phyloP scores from a whole-genome alignment of 2,888 invertebrate species.

The Tortricodes alternella region DNA sequence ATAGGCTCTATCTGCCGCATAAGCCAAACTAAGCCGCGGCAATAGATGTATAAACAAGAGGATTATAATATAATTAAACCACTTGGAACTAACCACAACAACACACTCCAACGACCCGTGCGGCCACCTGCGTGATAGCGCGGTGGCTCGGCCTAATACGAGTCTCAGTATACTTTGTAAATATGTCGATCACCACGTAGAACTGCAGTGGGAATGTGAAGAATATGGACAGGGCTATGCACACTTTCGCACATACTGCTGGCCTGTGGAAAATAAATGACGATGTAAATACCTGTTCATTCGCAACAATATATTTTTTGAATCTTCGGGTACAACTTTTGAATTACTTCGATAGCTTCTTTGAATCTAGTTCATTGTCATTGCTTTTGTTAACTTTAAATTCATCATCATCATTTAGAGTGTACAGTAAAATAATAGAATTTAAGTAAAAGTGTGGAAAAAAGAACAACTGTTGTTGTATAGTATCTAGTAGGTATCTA shows the following conservation, averaged over 20 bases:
- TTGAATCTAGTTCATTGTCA: no score
- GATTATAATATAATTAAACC: constrained; percentile 16
- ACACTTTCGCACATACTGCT: constrained; percentile 90
- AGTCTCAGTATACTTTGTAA: constrained; percentile 89
- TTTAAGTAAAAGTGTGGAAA: no score
- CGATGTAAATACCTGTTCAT: neutral
- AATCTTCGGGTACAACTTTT: no score
- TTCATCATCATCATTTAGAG: no score
- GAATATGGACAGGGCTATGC: constrained; percentile 94
- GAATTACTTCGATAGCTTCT: no score
- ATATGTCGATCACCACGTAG: constrained; percentile 95
- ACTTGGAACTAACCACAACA: constrained; percentile 60
- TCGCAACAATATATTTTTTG: no score
- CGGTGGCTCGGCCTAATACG: constrained; percentile 79
- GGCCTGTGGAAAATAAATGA: constrained; percentile 74
- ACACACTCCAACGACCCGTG: constrained; percentile 64
- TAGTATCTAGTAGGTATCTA: no score
- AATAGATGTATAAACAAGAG: neutral
- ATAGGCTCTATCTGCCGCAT: neutral
- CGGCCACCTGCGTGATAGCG: constrained; percentile 46
- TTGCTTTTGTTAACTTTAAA: no score
- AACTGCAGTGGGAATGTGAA: constrained; percentile 97
- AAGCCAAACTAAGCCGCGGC: neutral
- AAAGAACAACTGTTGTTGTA: no score
- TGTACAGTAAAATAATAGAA: no score